Evolutionary conservation across 1,140 invertebrate genomes (phyloP).

Genomic region (Cardiocondyla obscurior): DNA sequence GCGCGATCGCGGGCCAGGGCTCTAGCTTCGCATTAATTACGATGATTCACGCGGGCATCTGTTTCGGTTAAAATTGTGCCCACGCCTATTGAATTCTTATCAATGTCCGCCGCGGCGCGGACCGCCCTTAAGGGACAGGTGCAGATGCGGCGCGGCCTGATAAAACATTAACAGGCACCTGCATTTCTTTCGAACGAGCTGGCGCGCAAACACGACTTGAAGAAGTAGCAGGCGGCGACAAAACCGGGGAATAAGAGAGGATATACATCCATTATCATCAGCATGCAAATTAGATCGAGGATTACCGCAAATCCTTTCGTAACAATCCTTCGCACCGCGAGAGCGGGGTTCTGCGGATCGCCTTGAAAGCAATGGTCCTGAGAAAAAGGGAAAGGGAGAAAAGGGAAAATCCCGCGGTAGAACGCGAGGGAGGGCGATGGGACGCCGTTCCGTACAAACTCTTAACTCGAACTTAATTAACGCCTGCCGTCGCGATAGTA

Average conservation of each 20-base stretch:
- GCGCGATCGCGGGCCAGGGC: not conserved
- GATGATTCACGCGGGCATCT: constrained; percentile 1
- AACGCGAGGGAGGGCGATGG: constrained; percentile 65
- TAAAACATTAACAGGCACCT: constrained; percentile 62
- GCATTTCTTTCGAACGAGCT: constrained; percentile 39
- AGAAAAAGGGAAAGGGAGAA: constrained; percentile 67
- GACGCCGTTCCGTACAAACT: constrained; percentile 71
- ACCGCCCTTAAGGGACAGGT: constrained; percentile 46
- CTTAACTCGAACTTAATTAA: constrained; percentile 82
- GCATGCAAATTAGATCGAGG: constrained; percentile 84
- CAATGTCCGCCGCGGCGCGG: not conserved
- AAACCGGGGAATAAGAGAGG: constrained; percentile 80
- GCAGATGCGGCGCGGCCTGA: constrained; percentile 59
- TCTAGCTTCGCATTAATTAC: not conserved
- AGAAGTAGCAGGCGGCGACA: constrained; percentile 66
- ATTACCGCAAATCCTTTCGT: constrained; percentile 84
- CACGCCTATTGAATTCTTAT: constrained; percentile 19
- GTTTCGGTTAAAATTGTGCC: not conserved
- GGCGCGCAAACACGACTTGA: constrained; percentile 15
- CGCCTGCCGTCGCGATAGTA: constrained; percentile 76
- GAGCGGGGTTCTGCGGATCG: constrained; percentile 64
- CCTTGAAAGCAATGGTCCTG: constrained; percentile 43
- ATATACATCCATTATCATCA: constrained; percentile 84
- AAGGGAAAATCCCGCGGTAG: constrained; percentile 34
- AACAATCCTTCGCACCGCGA: constrained; percentile 78